Conservation (phyloP, 2,797 vertebrate species). For the Sebastes dallii region DNA sequence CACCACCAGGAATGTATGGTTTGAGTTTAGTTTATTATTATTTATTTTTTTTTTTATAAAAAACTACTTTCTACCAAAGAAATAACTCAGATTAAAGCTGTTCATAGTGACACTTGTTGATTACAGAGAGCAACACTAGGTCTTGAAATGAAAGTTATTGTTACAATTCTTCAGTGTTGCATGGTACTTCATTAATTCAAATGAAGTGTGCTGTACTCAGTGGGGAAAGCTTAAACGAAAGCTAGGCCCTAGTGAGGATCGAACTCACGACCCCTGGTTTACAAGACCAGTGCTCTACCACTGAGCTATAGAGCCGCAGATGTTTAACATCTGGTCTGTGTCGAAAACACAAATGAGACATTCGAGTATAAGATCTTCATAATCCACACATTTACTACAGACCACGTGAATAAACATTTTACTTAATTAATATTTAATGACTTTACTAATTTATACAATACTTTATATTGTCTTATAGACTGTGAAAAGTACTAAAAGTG, state of each 20-base stretch:
- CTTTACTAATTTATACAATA: not conserved
- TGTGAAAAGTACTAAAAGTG: not conserved
- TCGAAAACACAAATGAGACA: no score
- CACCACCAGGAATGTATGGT: not conserved
- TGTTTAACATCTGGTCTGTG: not conserved
- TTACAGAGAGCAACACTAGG: no score
- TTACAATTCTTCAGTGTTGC: no score
- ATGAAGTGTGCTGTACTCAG: no score
- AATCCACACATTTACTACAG: no score
- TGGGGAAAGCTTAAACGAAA: no score
- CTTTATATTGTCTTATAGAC: not conserved
- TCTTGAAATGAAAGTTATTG: no score
- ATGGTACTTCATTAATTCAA: no score
- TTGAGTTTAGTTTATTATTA: not conserved
- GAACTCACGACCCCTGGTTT: constrained; percentile 30
- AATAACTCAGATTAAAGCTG: rapidly evolving
- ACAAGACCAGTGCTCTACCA: constrained; percentile 27
- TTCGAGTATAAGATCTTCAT: no score
- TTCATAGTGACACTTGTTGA: no score
- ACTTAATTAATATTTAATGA: not conserved
- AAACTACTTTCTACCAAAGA: not conserved
- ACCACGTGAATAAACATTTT: not conserved
- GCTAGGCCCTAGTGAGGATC: not conserved
- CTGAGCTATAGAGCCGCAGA: constrained; percentile 15
- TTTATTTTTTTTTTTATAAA: not conserved